Percentiles rank a stretch among this genome's conserved stretches.
Conservation (phyloP, 1,140 invertebrate species). For the Sycobia sp. region DNA sequence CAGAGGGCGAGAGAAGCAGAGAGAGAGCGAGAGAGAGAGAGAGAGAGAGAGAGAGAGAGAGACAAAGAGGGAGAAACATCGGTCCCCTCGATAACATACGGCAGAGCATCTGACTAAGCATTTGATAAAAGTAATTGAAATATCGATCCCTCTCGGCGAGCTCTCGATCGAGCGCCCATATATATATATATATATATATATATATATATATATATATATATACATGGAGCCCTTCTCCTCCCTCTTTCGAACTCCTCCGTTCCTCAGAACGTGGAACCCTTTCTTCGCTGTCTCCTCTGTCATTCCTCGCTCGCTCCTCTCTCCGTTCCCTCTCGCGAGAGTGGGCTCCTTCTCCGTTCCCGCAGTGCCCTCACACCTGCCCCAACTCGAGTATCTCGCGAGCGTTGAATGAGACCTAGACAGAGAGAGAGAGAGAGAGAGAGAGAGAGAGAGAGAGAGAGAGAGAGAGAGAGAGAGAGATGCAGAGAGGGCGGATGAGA, state of each 20-base stretch:
- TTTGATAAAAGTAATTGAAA: slow-evolving; percentile 37
- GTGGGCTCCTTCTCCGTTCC: too few relatives aligned
- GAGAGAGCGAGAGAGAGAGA: background rate
- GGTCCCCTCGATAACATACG: slow-evolving; percentile 21
- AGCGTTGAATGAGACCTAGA: too few relatives aligned
- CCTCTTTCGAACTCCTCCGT: background rate
- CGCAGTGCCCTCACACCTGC: too few relatives aligned
- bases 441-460: too few relatives aligned
- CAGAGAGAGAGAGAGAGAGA: too few relatives aligned
- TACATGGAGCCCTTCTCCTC: background rate
- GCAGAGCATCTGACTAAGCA: slow-evolving; percentile 33
- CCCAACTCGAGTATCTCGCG: too few relatives aligned
- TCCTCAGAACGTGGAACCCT: background rate
- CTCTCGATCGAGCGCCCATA: slow-evolving; percentile 18
- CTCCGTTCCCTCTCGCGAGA: too few relatives aligned
- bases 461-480: too few relatives aligned
- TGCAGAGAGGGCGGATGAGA: too few relatives aligned
- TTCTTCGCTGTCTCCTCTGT: background rate
- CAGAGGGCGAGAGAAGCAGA: background rate
- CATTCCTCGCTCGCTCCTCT: too few relatives aligned
- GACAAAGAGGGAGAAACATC: background rate
- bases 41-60: background rate
- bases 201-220: too few relatives aligned
- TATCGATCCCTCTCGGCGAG: slow-evolving; percentile 24
- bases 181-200: too few relatives aligned